Percentiles rank a stretch among this genome's conserved stretches.
Conservation (phyloP, 2,888 invertebrate species). For the Pyrochroa serraticornis region DNA sequence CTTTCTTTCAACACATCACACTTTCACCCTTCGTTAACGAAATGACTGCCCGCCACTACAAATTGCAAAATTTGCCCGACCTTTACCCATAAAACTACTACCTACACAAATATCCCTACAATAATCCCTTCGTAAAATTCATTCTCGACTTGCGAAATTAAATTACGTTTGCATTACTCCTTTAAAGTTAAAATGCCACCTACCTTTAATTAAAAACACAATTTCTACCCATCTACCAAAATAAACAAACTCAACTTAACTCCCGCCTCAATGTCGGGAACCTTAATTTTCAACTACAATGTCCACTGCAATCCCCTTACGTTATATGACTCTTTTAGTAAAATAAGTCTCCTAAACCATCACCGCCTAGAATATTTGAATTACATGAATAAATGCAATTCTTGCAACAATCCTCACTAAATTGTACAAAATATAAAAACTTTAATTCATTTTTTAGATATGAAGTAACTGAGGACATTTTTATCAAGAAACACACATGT, state of each 20-base stretch:
- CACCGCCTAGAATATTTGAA: no score
- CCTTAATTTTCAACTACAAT: slow-evolving; percentile 1
- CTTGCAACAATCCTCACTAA: no score
- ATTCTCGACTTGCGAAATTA: slow-evolving; percentile 6
- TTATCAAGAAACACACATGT: no score
- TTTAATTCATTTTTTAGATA: no score
- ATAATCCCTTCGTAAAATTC: slow-evolving; percentile 15
- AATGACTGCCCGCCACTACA: slow-evolving; percentile 20
- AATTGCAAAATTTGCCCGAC: slow-evolving; percentile 19
- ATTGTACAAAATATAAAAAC: no score
- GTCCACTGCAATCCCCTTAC: background rate
- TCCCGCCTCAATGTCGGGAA: background rate
- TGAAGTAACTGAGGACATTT: no score
- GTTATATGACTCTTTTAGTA: no score
- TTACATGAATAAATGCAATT: no score
- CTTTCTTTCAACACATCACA: slow-evolving; percentile 16
- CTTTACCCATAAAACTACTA: slow-evolving; percentile 13
- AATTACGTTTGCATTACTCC: slow-evolving; percentile 10
- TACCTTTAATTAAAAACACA: slow-evolving; percentile 12
- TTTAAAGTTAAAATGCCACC: slow-evolving; percentile 1
- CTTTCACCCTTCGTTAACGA: slow-evolving; percentile 20
- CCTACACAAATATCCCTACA: slow-evolving; percentile 11
- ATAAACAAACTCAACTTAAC: background rate
- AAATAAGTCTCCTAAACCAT: no score
- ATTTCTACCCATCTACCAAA: slow-evolving; percentile 1